Conservation (phyloP, 2,113 vertebrate genomes). For the Bos taurus region ARS-UCD2.0 NC_037333.1:31943001-31943500, state of each 20-base stretch:
- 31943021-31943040: not conserved
- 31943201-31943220: not conserved
- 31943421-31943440: not conserved
- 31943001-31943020: not conserved
- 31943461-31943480: not conserved
- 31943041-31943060: not conserved
- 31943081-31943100: not conserved
- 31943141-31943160: not conserved
- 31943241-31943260: not conserved
- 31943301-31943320: not conserved
- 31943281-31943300: not conserved
- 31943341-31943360: not conserved
- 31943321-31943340: not conserved
- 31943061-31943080: not conserved
- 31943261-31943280: not conserved
- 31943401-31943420: not conserved
- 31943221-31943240: not conserved
- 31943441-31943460: not conserved
- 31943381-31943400: not conserved
- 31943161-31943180: not conserved
- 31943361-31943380: not conserved
- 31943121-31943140: not conserved
- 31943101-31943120: not conserved
- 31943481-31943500: not conserved
- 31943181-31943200: not conserved